These are phyloP conservation scores for Enteromius trimaculatus DNA, from an alignment of 2,797 vertebrate genomes.

Conservation along the genomic window DNA sequence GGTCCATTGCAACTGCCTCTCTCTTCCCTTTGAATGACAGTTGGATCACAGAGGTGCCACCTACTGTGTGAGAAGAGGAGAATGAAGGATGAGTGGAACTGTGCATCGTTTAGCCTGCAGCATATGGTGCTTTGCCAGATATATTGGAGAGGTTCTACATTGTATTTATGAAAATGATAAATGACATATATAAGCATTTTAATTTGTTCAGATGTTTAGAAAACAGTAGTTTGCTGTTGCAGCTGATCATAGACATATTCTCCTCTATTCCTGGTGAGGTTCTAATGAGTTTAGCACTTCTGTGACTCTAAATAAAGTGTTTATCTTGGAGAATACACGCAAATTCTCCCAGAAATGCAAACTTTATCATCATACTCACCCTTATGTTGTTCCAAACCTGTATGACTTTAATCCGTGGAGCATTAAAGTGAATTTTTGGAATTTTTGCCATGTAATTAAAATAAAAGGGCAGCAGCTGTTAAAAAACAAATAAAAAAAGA, in stretches of 20 bases:
- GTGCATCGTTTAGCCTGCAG: constrained; percentile 19
- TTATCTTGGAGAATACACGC: neutral
- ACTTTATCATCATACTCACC: neutral
- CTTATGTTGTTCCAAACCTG: neutral
- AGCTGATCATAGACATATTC: neutral
- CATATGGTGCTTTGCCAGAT: constrained; percentile 24
- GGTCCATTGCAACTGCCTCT: constrained; percentile 11
- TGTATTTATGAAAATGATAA: constrained; percentile 16
- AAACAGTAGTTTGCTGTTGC: neutral
- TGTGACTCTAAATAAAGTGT: neutral
- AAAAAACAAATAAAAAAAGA: neutral
- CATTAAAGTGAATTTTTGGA: neutral
- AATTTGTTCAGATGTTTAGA: neutral
- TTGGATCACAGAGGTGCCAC: constrained; percentile 31
- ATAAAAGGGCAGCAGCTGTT: neutral
- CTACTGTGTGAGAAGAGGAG: constrained; percentile 20
- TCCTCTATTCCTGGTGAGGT: neutral
- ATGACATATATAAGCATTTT: neutral
- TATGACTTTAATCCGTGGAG: neutral
- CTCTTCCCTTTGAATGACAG: constrained; percentile 22
- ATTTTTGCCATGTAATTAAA: neutral
- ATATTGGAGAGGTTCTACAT: neutral
- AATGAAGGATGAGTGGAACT: neutral
- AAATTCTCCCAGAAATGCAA: neutral
- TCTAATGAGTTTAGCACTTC: constrained; percentile 1